Evolutionary conservation across 2,113 vertebrate species (phyloP), one percentile per base, ranked within the genome.

Genomic region (Strix aluco): DNA sequence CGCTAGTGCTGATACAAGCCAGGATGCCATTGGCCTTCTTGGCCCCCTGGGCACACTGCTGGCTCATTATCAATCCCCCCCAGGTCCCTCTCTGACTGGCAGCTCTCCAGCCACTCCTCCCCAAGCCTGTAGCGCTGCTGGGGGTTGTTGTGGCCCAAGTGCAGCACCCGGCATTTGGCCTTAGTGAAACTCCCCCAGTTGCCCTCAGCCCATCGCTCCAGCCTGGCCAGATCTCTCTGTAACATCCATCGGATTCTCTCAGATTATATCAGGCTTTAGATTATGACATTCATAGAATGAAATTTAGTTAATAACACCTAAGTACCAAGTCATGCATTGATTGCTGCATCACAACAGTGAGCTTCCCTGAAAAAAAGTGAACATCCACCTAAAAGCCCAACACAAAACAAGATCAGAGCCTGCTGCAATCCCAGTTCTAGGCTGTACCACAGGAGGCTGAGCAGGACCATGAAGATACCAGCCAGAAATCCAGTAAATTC

Each of bases 251-350:
- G 7, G 46, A 36, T 58, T 57, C 57, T 47, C 69, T 17, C 54
- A 38, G 44, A 4, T 6, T 6, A 0, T 1, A 6, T 7, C 10
- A 16, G 12, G 11, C 44, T 87, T 81, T 36, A 6, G 2, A 9
- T 42, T 6, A 3, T 0, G 26, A 25, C 5, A 15, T 4, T 15
- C 58, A 19, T 0, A 26, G 42, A 26, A 34, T 10, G 5, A 57
- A 51, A 42, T 8, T 1, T 0, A 15, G 7, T 3, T 30, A 21
- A 4, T 3, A 34, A 38, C 1, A 2, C 0, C 0, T 2, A 38
- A 44, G 79, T 5, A 16, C 14, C 2, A 5, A 36, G n/a, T 20
- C 21, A 32, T 1, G 6, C n/a, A 13, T 0, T 7, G 51, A 51
- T 0, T 30, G 27, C 36, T 0, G 1, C 19, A n/a, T 13, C 42